Conservation (phyloP, 2,113 vertebrate species). For the Reinhardtius hippoglossoides region DNA sequence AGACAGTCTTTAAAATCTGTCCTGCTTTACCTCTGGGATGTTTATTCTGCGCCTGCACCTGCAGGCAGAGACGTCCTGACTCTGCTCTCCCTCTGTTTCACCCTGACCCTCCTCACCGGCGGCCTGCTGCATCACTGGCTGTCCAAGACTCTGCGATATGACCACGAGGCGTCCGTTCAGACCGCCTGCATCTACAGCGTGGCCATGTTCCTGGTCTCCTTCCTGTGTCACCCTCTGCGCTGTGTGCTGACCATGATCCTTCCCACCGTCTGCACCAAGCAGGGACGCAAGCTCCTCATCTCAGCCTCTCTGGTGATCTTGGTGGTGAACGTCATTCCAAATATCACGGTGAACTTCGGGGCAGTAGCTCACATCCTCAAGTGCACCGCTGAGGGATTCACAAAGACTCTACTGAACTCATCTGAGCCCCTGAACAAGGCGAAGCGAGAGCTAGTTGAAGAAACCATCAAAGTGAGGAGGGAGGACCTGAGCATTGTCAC, state of each 20-base stretch:
- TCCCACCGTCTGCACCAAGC: conserved; percentile 87
- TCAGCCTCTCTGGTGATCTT: conserved; percentile 86
- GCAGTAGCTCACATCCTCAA: conserved; percentile 82
- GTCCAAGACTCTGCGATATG: conserved; percentile 81
- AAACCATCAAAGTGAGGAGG: conserved; percentile 22
- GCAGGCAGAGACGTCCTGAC: conserved; percentile 76
- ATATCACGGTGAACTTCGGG: conserved; percentile 85
- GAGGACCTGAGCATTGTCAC: conserved; percentile 41
- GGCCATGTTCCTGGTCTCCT: conserved; percentile 79
- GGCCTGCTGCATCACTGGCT: conserved; percentile 88
- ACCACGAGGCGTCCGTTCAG: conserved; percentile 32
- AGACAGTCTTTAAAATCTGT: conserved; percentile 34
- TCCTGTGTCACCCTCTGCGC: conserved; percentile 88
- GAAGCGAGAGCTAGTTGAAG: conserved; percentile 78
- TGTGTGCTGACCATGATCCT: conserved; percentile 89
- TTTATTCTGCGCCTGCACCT: conserved; percentile 86
- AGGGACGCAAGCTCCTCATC: conserved; percentile 88
- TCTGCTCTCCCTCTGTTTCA: conserved; percentile 84
- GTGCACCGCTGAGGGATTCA: conserved; percentile 87
- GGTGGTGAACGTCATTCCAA: conserved; percentile 85
- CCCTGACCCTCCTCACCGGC: conserved; percentile 66
- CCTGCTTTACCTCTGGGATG: conserved; percentile 79
- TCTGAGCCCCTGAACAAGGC: conserved; percentile 79
- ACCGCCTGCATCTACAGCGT: conserved; percentile 74
- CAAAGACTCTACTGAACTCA: conserved; percentile 87